phyloP scores from a whole-genome alignment of 2,888 invertebrate species.

The Toxonevra muliebris region DNA sequence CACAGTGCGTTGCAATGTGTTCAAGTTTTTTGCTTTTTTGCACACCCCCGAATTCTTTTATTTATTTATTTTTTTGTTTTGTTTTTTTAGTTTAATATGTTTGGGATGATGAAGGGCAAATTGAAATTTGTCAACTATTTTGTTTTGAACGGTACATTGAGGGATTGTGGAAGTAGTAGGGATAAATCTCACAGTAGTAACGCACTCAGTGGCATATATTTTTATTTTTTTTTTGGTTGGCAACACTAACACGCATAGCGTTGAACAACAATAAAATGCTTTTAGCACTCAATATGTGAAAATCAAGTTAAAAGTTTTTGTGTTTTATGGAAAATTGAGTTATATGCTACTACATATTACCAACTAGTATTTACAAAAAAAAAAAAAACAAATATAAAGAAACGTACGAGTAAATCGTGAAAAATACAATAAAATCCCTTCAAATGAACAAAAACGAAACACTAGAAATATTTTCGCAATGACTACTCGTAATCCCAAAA shows the following conservation, averaged over 20 bases:
- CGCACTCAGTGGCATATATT: too few species aligned
- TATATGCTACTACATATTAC: conserved; percentile 17
- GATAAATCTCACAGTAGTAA: too few species aligned
- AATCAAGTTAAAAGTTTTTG: conserved; percentile 36
- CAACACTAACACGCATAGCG: background rate
- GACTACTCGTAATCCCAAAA: conserved; percentile 13
- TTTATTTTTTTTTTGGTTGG: too few species aligned
- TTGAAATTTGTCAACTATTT: conserved; percentile 31
- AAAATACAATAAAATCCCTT: background rate
- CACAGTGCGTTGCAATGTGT: conserved; percentile 27
- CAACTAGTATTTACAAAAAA: background rate
- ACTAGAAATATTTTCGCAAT: background rate
- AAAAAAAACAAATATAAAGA: background rate
- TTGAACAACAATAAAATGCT: conserved; percentile 35
- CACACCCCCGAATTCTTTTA: too few species aligned
- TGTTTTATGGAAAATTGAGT: conserved; percentile 32
- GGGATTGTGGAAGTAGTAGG: too few species aligned
- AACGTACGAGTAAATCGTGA: background rate
- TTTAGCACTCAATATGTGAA: conserved; percentile 37
- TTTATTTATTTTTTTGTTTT: background rate
- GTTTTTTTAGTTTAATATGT: conserved; percentile 11
- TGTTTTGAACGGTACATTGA: background rate
- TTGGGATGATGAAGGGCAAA: conserved; percentile 17
- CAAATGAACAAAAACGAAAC: background rate
- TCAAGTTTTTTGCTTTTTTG: background rate